phyloP scores from a whole-genome alignment of 2,113 vertebrate species.

The Hiodon alosoides region DNA sequence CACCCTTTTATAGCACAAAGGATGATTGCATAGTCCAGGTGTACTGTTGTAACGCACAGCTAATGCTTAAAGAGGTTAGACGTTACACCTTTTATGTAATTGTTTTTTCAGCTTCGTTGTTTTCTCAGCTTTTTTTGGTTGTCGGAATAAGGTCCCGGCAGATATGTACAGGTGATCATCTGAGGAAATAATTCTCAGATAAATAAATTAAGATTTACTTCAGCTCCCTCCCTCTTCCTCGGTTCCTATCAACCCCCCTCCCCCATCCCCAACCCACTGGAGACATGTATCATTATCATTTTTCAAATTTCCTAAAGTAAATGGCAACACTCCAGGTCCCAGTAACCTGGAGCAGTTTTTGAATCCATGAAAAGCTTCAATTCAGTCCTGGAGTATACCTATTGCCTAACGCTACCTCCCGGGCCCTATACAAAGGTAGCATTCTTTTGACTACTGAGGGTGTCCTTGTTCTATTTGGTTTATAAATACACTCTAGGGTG shows the following conservation, averaged over 20 bases:
- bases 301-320: conserved; percentile 36
- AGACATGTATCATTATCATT: conserved; percentile 40
- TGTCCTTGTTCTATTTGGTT: conserved; percentile 33
- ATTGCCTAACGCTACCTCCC: conserved; percentile 31
- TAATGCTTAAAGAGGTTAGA: too few relatives aligned
- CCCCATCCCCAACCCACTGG: neutral
- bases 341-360: conserved; percentile 36
- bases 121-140: too few relatives aligned
- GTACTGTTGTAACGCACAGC: too few relatives aligned
- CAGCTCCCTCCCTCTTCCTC: neutral
- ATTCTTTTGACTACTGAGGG: conserved; percentile 36
- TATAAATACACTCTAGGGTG: conserved; percentile 32
- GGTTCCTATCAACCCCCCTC: conserved; percentile 1
- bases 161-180: too few relatives aligned
- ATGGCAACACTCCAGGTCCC: conserved; percentile 28
- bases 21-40: too few relatives aligned
- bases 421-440: conserved; percentile 33
- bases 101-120: too few relatives aligned
- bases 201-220: too few relatives aligned
- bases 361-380: conserved; percentile 41
- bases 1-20: too few relatives aligned
- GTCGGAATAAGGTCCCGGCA: too few relatives aligned
- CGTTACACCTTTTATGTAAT: too few relatives aligned
- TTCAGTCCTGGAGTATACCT: conserved; percentile 34
- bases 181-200: too few relatives aligned